phyloP scores from a whole-genome alignment of 2,797 vertebrate species.

The Cetoscarus ocellatus region DNA sequence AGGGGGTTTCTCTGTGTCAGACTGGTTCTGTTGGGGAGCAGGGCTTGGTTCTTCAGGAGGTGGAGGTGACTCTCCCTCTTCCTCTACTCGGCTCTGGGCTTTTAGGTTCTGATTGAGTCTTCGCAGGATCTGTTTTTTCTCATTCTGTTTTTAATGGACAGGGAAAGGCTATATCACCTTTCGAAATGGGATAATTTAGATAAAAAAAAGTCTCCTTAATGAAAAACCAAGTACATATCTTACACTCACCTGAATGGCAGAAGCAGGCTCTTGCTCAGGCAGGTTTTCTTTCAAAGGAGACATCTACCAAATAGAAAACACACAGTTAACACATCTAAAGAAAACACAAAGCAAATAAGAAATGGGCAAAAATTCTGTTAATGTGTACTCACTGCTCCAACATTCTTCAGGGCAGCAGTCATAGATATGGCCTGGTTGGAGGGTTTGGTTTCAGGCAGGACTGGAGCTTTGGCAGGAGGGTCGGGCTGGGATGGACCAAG shows the following conservation, averaged over 20 bases:
- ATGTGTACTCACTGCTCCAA: constrained; percentile 90
- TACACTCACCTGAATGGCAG: constrained; percentile 74
- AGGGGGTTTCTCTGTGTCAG: constrained; percentile 53
- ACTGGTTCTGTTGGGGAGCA: constrained; percentile 33
- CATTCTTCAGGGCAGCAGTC: constrained; percentile 95
- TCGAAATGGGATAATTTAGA: no score
- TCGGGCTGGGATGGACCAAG: constrained; percentile 73
- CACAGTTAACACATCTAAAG: neutral
- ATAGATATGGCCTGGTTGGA: constrained; percentile 89
- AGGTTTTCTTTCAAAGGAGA: constrained; percentile 79
- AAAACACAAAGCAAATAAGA: neutral
- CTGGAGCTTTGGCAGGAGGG: constrained; percentile 73
- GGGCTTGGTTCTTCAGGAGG: constrained; percentile 29
- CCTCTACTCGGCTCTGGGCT: constrained; percentile 81
- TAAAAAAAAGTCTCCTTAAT: no score
- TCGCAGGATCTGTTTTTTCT: constrained; percentile 92
- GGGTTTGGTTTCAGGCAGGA: constrained; percentile 73
- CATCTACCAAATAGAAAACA: constrained; percentile 64
- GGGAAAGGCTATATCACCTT: no score
- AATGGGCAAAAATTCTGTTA: neutral
- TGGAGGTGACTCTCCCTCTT: constrained; percentile 38
- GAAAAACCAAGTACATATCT: no score
- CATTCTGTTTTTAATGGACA: constrained; percentile 80
- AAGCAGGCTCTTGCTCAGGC: constrained; percentile 75
- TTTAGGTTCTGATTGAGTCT: constrained; percentile 94